These are phyloP conservation scores for Baronia brevicornis DNA, from an alignment of 2,888 invertebrate species.

Conservation along the genomic window DNA sequence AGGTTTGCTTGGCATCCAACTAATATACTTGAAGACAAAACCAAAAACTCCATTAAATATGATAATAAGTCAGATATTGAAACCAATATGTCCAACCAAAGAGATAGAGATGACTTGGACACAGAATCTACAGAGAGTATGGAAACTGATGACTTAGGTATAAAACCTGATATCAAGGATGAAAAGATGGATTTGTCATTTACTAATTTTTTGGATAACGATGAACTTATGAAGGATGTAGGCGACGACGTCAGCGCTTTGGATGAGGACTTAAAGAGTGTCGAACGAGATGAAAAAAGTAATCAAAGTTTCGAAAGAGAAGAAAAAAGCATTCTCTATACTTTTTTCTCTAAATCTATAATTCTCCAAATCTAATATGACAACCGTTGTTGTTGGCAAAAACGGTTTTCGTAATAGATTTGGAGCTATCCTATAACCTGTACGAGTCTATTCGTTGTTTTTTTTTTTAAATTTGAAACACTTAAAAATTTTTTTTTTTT, in stretches of 20 bases:
- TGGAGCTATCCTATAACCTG: too few species aligned
- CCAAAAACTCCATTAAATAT: conserved; percentile 47
- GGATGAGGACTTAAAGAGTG: conserved; percentile 62
- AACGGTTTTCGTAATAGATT: too few species aligned
- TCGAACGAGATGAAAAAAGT: conserved; percentile 66
- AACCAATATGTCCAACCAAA: conserved; percentile 59
- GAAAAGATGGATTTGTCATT: conserved; percentile 72
- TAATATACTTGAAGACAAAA: conserved; percentile 66
- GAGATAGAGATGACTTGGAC: conserved; percentile 65
- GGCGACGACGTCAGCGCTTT: conserved; percentile 63
- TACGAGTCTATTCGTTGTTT: too few species aligned
- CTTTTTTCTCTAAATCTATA: too few species aligned
- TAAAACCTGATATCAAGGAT: conserved; percentile 68
- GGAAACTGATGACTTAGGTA: conserved; percentile 72
- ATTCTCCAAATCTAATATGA: too few species aligned
- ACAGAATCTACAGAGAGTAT: conserved; percentile 67
- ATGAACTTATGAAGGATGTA: conserved; percentile 68
- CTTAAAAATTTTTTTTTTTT: too few species aligned
- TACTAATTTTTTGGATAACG: conserved; percentile 65
- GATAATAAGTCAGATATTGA: conserved; percentile 55
- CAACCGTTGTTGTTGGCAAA: too few species aligned
- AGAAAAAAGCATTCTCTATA: too few species aligned
- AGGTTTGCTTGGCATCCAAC: conserved; percentile 81
- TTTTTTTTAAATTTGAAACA: too few species aligned
- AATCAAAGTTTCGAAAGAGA: conserved; percentile 62